These are phyloP conservation scores for Seriola rivoliana DNA, from an alignment of 2,113 vertebrate species.

Conservation along the genomic window DNA sequence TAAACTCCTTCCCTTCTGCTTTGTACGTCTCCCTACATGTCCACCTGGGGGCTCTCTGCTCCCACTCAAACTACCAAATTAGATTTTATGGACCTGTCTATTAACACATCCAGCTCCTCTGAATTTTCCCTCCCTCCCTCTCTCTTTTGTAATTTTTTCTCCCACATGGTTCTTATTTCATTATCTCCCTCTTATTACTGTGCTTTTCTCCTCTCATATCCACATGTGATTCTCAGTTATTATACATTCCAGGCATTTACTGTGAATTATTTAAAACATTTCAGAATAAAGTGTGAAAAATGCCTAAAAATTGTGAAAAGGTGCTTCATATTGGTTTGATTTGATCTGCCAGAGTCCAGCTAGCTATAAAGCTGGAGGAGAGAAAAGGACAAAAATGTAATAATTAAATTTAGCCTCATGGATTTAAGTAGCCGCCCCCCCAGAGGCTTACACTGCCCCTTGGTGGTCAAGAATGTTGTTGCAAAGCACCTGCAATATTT, in stretches of 20 bases:
- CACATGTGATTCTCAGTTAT: background rate
- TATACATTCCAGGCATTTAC: background rate
- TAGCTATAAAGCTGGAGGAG: conserved; percentile 18
- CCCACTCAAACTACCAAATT: conserved; percentile 44
- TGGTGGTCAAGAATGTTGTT: conserved; percentile 18
- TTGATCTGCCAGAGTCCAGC: background rate
- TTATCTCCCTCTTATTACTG: conserved; percentile 17
- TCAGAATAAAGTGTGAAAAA: background rate
- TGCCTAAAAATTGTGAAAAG: background rate
- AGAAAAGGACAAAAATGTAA: background rate
- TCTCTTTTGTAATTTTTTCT: conserved; percentile 6
- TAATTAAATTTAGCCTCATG: conserved; percentile 11
- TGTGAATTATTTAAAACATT: conserved; percentile 29
- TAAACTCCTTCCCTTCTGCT: background rate
- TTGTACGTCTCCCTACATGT: conserved; percentile 16
- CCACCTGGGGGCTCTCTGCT: conserved; percentile 68
- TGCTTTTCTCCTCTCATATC: background rate
- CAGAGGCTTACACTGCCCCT: conserved; percentile 28
- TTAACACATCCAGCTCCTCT: conserved; percentile 15
- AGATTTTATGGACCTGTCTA: conserved; percentile 13
- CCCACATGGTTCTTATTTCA: conserved; percentile 17
- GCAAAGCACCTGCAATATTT: background rate
- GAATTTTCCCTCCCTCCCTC: background rate
- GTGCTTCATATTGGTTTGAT: background rate
- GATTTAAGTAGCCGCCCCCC: background rate